These are phyloP conservation scores for Myathropa florea DNA, from an alignment of 2,888 invertebrate genomes.

Conservation along the genomic window DNA sequence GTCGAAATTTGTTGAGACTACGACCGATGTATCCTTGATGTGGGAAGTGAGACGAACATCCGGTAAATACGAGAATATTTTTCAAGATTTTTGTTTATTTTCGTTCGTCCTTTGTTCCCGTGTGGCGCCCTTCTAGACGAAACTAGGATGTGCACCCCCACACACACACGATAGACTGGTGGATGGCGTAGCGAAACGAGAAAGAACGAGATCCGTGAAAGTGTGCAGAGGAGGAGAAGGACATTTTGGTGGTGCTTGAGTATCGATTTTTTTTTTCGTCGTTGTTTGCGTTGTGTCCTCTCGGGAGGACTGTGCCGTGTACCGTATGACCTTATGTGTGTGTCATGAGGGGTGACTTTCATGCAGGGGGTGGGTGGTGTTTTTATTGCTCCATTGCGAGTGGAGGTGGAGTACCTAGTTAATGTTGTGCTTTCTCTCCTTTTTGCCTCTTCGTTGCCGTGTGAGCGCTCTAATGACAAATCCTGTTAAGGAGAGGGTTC, in stretches of 20 bases:
- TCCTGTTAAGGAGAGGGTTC: neutral
- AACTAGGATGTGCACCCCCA: constrained; percentile 38
- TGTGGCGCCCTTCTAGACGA: neutral
- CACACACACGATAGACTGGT: neutral
- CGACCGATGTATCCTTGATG: neutral
- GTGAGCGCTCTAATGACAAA: neutral
- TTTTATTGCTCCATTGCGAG: constrained; percentile 49
- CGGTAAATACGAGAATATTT: constrained; percentile 57
- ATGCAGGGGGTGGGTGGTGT: neutral
- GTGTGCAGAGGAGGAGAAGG: neutral
- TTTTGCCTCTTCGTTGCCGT: neutral
- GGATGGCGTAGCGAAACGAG: constrained; percentile 44
- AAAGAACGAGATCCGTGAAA: neutral
- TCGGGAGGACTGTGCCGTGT: constrained; percentile 7
- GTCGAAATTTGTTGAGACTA: neutral
- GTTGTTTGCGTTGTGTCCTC: neutral
- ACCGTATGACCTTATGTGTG: constrained; percentile 50
- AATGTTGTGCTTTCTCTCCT: neutral
- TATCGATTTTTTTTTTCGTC: constrained; percentile 45
- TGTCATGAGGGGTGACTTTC: constrained; percentile 31
- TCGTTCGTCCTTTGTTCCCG: neutral
- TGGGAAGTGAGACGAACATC: constrained; percentile 39
- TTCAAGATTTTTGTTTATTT: constrained; percentile 8
- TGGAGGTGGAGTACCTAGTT: constrained; percentile 25
- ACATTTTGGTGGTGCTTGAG: constrained; percentile 17